Evolutionary conservation across 1,140 invertebrate species (phyloP), one percentile per base, ranked within the genome.

Genomic region (Ylistrum balloti): DNA sequence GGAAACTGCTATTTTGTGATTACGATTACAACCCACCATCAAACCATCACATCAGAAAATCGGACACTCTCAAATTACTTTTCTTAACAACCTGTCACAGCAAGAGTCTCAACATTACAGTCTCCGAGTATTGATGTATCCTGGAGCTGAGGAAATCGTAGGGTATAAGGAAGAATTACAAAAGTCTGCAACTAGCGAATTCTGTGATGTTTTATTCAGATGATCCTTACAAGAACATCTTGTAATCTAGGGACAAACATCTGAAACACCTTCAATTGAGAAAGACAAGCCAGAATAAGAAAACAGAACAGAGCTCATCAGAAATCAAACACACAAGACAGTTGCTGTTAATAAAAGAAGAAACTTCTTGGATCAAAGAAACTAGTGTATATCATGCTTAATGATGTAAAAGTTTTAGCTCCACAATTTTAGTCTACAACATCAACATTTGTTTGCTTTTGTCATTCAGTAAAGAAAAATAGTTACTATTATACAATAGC

Each of bases 21-120:
- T 74, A 74, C 9, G 22, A 74, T 74, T 74, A 74, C 20, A n/a
- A 28, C 22, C 56, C n/a, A 22, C 56, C 28, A 74, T 74, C 56
- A 74, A 74, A 74, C 28, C 56, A 28, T 74, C 56, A 74, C 56
- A 74, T 74, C 56, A 74, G 56, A 74, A 74, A 74, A 74, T 74
- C 56, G 56, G 56, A 74, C 56, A 74, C 22, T 74, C 56, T 74
- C 56, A 74, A 74, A 74, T 74, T 74, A 74, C 56, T 74, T 74
- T n/a, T 74, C 56, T 74, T n/a, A 74, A 74, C 56, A 74, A 17
- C 22, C 56, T 74, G 15, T 74, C 56, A 74, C 56, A 74, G 56
- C 22, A 28, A 74, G 56, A 74, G 56, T 74, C 56, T n/a, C 56
- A 74, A 74, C 56, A 74, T 28, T 45, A 74, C 2, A 56, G 22